A percentile compares a stretch with the other conserved stretches of the same genome.
Evolutionary conservation across 2,888 invertebrate species (phyloP).

Genomic region (Allophyes oxyacanthae): DNA sequence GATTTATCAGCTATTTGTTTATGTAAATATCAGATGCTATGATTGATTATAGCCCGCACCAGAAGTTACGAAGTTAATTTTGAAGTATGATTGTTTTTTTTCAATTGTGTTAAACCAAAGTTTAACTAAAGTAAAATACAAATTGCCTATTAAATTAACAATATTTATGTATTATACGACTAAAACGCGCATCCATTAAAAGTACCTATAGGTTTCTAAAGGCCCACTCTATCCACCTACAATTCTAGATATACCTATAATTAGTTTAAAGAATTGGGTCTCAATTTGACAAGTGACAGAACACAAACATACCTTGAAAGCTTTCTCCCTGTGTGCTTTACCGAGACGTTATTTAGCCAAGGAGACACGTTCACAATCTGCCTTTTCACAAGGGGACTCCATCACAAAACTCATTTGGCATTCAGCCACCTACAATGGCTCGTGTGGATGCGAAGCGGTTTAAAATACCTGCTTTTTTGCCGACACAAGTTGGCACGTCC

Average conservation of each 20-base stretch:
- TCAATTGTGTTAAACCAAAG: no score
- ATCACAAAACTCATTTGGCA: constrained; percentile 88
- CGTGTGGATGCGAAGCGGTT: constrained; percentile 81
- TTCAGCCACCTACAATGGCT: constrained; percentile 85
- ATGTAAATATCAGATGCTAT: no score
- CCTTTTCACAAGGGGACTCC: constrained; percentile 79
- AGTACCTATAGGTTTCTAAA: constrained; percentile 17
- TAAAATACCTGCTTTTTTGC: constrained; percentile 83
- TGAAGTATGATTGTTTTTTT: no score
- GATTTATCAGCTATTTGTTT: no score
- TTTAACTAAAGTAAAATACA: no score
- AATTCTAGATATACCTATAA: constrained; percentile 22
- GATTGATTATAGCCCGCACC: no score
- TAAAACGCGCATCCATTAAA: constrained; percentile 19
- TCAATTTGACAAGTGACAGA: constrained; percentile 48
- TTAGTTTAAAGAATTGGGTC: constrained; percentile 45
- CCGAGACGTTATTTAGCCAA: constrained; percentile 70
- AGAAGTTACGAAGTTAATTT: no score
- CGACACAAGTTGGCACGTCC: constrained; percentile 75
- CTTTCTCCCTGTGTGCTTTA: constrained; percentile 58
- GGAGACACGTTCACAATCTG: constrained; percentile 78
- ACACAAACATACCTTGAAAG: constrained; percentile 44
- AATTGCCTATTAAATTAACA: background rate
- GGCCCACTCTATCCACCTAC: constrained; percentile 5
- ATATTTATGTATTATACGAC: background rate